These are phyloP conservation scores for Muschampia plurimacula DNA, from an alignment of 2,888 invertebrate species.

Conservation along the genomic window DNA sequence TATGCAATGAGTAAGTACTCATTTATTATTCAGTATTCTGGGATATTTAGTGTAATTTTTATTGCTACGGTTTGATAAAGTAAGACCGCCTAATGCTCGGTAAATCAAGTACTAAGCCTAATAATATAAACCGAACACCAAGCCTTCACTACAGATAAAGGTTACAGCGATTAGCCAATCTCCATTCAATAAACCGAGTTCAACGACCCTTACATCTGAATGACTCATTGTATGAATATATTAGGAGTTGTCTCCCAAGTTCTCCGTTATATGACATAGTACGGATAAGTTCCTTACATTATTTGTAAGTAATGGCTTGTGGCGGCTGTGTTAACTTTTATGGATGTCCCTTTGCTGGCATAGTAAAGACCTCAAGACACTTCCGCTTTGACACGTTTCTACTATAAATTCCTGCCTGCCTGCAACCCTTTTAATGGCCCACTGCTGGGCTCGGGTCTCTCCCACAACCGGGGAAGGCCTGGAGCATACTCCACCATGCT, in stretches of 20 bases:
- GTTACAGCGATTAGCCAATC: slow-evolving; percentile 24
- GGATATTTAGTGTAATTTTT: too few relatives aligned
- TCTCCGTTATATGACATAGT: neutral
- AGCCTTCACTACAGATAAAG: slow-evolving; percentile 16
- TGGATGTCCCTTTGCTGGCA: neutral
- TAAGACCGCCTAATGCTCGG: too few relatives aligned
- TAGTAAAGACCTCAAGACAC: neutral
- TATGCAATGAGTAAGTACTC: too few relatives aligned
- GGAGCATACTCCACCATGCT: too few relatives aligned
- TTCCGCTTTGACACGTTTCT: neutral
- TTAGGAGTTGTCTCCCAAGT: slow-evolving; percentile 15
- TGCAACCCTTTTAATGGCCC: too few relatives aligned
- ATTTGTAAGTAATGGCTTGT: neutral
- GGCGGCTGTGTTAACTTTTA: neutral
- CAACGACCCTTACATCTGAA: slow-evolving; percentile 21
- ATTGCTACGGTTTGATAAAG: too few relatives aligned
- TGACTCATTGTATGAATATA: slow-evolving; percentile 29
- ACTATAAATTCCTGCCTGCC: too few relatives aligned
- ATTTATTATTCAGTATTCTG: too few relatives aligned
- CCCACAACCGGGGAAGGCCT: too few relatives aligned
- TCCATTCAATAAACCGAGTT: slow-evolving; percentile 18
- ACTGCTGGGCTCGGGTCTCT: too few relatives aligned
- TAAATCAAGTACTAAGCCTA: neutral
- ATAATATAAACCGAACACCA: neutral
- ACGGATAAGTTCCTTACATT: neutral